These are phyloP conservation scores for Heptranchias perlo DNA, from an alignment of 2,113 vertebrate genomes.

Conservation along the genomic window DNA sequence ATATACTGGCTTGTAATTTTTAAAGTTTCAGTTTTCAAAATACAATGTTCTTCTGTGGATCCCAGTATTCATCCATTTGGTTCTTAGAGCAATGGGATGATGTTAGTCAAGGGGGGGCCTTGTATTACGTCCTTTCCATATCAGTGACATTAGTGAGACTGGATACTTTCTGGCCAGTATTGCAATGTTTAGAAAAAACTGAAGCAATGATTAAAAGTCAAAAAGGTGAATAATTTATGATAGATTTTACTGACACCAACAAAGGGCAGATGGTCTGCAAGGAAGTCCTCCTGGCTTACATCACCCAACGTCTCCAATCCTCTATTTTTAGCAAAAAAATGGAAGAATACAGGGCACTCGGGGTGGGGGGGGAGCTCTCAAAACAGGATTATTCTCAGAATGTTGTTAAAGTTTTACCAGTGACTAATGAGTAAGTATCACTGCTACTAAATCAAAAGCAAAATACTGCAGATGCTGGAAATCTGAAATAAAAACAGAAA, in stretches of 20 bases:
- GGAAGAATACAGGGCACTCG: neutral
- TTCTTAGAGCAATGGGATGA: neutral
- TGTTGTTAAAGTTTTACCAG: neutral
- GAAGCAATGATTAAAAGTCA: neutral
- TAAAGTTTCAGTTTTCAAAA: neutral
- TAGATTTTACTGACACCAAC: neutral
- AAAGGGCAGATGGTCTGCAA: neutral
- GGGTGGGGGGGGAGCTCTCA: neutral
- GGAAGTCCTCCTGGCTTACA: neutral
- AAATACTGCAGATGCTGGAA: too few relatives aligned
- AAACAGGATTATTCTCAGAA: neutral
- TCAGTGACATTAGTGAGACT: neutral
- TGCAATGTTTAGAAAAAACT: neutral
- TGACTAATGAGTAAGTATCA: neutral
- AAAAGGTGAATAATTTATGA: neutral
- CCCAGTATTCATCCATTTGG: neutral
- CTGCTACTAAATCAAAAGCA: too few relatives aligned
- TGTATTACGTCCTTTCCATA: neutral
- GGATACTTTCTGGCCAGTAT: neutral
- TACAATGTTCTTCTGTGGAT: neutral
- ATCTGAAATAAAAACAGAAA: too few relatives aligned
- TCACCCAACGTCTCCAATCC: neutral
- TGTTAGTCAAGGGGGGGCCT: neutral
- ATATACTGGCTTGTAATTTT: neutral
- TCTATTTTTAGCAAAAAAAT: neutral